Conservation (phyloP, 2,797 vertebrate genomes). For the Xiphophorus birchmanni region DNA sequence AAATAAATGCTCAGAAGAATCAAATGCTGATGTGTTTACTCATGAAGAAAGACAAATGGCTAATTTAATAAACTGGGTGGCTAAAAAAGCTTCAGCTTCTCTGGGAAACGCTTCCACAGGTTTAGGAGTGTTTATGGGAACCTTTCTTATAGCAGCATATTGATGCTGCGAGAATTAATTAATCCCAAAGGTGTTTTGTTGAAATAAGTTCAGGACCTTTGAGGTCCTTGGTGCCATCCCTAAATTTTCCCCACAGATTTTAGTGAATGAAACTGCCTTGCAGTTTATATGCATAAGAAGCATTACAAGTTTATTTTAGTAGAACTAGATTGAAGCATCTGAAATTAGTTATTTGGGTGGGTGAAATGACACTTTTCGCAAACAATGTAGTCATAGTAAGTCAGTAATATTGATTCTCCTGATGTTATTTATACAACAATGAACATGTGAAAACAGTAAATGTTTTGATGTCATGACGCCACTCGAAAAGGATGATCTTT, state of each 20-base stretch:
- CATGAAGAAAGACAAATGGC: neutral
- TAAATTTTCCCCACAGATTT: too few species aligned
- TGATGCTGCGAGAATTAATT: too few species aligned
- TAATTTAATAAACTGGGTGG: neutral
- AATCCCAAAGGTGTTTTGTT: too few species aligned
- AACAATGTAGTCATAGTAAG: neutral
- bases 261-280: too few species aligned
- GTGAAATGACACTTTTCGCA: neutral
- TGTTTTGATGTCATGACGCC: neutral
- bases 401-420: neutral
- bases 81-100: neutral
- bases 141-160: neutral
- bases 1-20: neutral
- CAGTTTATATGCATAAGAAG: neutral
- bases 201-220: neutral
- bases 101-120: neutral
- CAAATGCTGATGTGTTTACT: neutral
- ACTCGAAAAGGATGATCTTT: neutral
- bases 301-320: neutral
- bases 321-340: neutral
- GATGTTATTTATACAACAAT: neutral
- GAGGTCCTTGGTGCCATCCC: neutral
- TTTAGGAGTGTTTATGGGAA: neutral
- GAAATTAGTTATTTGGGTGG: neutral
- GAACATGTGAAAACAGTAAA: neutral